Evolutionary conservation across 2,797 vertebrate species (phyloP).

Genomic region (Molossus molossus): DNA sequence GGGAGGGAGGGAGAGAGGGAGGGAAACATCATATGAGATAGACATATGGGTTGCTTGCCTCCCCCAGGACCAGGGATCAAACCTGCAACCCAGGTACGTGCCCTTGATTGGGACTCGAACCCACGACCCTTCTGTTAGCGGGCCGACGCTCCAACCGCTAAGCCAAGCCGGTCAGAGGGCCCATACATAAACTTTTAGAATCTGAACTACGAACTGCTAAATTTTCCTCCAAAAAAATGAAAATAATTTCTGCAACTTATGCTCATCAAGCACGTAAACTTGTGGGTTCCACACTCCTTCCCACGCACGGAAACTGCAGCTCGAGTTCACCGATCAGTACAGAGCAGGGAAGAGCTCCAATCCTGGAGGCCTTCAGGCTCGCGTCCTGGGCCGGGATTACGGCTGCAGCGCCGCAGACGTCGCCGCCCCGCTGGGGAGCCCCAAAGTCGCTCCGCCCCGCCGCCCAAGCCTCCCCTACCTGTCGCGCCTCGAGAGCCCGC

Average conservation of each 20-base stretch:
- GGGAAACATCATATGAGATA: too few species aligned
- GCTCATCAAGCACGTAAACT: too few species aligned
- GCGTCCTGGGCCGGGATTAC: rapidly evolving
- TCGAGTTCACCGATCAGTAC: not conserved
- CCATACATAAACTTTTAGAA: not conserved
- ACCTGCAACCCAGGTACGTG: too few species aligned
- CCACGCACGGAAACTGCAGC: not conserved
- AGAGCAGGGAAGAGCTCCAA: not conserved
- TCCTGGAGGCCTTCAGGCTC: too few species aligned
- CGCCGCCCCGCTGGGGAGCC: too few species aligned
- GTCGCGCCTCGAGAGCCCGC: rapidly evolving
- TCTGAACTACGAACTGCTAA: not conserved
- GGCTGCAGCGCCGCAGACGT: rapidly evolving
- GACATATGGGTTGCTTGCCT: too few species aligned
- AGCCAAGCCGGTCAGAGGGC: too few species aligned
- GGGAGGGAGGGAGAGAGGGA: too few species aligned
- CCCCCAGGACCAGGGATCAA: too few species aligned
- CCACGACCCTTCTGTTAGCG: too few species aligned
- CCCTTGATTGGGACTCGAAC: too few species aligned
- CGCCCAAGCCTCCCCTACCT: rapidly evolving
- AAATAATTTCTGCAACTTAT: not conserved
- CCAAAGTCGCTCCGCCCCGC: rapidly evolving
- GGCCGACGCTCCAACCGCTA: too few species aligned
- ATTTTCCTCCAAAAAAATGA: not conserved
- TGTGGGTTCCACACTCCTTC: not conserved